These are phyloP conservation scores for Halcyon badia DNA, from an alignment of 2,797 vertebrate genomes.

Conservation along the genomic window DNA sequence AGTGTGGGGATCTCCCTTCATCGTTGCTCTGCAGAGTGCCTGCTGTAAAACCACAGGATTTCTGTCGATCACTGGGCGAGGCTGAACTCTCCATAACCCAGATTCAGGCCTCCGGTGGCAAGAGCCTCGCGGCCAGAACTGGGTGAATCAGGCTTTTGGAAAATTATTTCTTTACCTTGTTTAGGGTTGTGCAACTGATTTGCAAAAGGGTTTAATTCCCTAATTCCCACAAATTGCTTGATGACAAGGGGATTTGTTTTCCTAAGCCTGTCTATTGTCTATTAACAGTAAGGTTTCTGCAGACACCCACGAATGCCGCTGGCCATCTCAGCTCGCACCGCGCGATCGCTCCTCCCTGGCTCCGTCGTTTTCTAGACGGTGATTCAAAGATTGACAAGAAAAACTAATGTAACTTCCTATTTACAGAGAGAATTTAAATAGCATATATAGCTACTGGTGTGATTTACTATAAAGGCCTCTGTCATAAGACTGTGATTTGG, in stretches of 20 bases:
- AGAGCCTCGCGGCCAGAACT: background rate
- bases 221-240: background rate
- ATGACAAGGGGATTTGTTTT: background rate
- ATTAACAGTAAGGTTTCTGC: background rate
- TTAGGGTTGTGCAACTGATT: background rate
- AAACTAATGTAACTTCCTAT: fast-evolving
- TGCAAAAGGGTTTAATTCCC: background rate
- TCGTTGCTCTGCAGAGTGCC: too few relatives aligned
- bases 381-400: background rate
- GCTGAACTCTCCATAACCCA: background rate
- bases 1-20: background rate
- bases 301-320: background rate
- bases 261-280: background rate
- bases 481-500: background rate
- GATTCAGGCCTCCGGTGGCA: background rate
- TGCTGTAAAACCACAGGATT: background rate
- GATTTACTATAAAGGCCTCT: background rate
- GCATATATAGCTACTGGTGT: fast-evolving
- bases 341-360: fast-evolving
- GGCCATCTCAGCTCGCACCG: fast-evolving
- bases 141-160: background rate
- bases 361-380: fast-evolving
- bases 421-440: background rate
- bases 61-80: fast-evolving
- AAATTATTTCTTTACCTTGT: background rate